Conservation (phyloP, 2,113 vertebrate genomes). For the Pachycephala philippinensis region DNA sequence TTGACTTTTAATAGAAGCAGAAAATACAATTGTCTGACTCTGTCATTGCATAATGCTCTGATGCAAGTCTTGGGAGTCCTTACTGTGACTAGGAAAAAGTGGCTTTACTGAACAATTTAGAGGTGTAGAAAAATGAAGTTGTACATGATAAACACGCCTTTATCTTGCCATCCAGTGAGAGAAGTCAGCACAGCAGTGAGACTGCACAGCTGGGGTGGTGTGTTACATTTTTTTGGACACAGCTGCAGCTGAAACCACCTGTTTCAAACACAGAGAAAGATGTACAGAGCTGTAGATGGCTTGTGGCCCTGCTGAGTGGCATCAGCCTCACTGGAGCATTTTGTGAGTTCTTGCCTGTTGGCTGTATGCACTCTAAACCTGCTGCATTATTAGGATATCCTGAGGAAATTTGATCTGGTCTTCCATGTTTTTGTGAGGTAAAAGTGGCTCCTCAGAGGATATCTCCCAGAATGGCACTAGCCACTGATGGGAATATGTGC, state of each 20-base stretch:
- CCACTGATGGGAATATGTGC: neutral
- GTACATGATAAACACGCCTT: neutral
- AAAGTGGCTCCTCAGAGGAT: neutral
- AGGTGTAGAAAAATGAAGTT: neutral
- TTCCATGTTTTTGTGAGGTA: neutral
- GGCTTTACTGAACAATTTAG: neutral
- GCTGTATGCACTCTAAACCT: neutral
- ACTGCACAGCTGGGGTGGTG: neutral
- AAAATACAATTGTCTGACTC: neutral
- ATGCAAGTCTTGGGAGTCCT: neutral
- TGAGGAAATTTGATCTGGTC: neutral
- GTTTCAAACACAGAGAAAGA: neutral
- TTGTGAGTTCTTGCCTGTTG: neutral
- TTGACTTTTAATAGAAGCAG: neutral
- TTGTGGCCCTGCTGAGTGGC: neutral
- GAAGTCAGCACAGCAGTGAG: neutral
- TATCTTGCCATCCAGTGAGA: neutral
- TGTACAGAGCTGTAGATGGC: neutral
- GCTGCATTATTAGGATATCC: neutral
- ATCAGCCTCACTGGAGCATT: neutral
- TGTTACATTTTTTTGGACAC: neutral
- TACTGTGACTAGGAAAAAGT: neutral
- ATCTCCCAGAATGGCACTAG: neutral
- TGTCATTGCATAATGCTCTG: neutral
- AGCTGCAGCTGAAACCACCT: neutral